Conservation (phyloP, 2,888 invertebrate genomes). For the Stenolophus ochropezus region DNA sequence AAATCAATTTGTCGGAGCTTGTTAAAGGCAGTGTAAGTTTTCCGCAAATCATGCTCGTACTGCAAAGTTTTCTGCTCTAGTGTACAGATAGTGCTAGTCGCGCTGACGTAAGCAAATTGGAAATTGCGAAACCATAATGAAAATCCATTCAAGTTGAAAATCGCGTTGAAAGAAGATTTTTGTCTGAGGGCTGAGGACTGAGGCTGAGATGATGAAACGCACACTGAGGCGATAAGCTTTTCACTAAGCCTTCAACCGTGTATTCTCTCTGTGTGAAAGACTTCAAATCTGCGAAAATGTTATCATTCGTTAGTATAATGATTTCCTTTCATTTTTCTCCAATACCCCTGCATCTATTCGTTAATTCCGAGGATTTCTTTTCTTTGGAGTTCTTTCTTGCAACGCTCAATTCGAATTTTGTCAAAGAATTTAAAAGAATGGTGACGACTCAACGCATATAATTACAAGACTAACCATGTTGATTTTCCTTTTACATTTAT, state of each 20-base stretch:
- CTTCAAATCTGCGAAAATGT: slow-evolving; percentile 40
- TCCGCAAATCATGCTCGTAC: not conserved
- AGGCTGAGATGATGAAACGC: slow-evolving; percentile 20
- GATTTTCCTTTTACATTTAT: too few relatives aligned
- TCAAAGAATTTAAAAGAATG: not conserved
- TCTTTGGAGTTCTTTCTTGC: not conserved
- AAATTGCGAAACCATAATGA: slow-evolving; percentile 25
- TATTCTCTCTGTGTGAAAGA: slow-evolving; percentile 15
- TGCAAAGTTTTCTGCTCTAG: not conserved
- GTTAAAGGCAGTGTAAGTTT: not conserved
- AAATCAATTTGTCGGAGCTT: not conserved
- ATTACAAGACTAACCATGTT: not conserved
- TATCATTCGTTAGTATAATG: slow-evolving; percentile 50
- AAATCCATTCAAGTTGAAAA: slow-evolving; percentile 40
- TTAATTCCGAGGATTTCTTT: slow-evolving; percentile 28
- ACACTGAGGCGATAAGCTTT: slow-evolving; percentile 33
- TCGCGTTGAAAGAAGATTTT: slow-evolving; percentile 38
- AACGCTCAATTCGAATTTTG: not conserved
- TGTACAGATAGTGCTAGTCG: slow-evolving; percentile 2
- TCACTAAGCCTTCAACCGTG: slow-evolving; percentile 15
- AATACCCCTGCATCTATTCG: not conserved
- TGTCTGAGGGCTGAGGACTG: not conserved
- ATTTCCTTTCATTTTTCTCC: slow-evolving; percentile 46
- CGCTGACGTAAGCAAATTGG: slow-evolving; percentile 18
- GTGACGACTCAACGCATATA: not conserved